Conservation (phyloP, 2,113 vertebrate species). For the Melanocharis versteri region DNA sequence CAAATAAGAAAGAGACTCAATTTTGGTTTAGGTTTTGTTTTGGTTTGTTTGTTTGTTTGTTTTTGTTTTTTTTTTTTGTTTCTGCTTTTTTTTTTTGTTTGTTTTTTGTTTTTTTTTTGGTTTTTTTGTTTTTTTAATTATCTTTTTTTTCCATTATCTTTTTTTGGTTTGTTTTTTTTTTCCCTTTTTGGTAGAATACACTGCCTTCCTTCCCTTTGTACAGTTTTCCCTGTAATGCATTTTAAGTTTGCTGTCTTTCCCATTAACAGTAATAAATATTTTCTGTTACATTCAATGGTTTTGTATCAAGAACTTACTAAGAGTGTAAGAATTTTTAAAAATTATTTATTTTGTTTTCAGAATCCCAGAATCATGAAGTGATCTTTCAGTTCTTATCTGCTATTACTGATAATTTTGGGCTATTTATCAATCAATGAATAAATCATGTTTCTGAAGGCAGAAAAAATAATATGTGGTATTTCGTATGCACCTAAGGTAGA, state of each 20-base stretch:
- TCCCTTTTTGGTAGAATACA: accelerated
- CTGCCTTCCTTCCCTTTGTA: background rate
- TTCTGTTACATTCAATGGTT: background rate
- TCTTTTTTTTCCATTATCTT: accelerated
- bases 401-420: background rate
- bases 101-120: background rate
- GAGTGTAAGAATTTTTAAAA: background rate
- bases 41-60: too few species aligned
- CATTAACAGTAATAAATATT: background rate
- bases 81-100: too few species aligned
- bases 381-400: background rate
- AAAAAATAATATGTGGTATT: background rate
- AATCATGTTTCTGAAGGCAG: background rate
- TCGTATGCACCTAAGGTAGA: background rate
- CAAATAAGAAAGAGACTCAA: background rate
- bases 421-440: background rate
- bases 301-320: background rate
- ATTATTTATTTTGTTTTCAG: background rate
- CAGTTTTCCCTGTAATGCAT: background rate
- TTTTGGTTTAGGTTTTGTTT: accelerated
- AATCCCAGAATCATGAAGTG: background rate
- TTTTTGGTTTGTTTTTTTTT: too few species aligned
- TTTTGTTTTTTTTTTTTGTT: background rate
- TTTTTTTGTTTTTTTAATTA: background rate
- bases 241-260: background rate